These are phyloP conservation scores for Crotalus horridus DNA, from an alignment of 2,113 vertebrate genomes.

Conservation along the genomic window DNA sequence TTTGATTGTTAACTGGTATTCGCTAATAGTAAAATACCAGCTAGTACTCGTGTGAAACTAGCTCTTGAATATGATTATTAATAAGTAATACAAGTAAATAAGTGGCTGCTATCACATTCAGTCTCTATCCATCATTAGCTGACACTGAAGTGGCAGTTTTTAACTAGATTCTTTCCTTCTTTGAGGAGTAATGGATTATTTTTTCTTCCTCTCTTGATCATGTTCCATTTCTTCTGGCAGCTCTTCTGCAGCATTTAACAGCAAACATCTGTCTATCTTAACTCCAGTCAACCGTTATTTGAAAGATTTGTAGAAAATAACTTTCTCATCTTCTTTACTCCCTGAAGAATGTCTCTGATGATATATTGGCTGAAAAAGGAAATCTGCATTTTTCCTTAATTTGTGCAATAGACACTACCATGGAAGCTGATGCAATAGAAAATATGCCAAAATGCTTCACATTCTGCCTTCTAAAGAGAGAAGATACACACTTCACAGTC, in stretches of 20 bases:
- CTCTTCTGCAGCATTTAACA: conserved; percentile 23
- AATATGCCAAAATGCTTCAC: not conserved
- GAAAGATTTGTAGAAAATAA: conserved; percentile 15
- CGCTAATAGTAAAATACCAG: not conserved
- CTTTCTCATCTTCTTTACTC: conserved; percentile 2
- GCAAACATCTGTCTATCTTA: conserved; percentile 25
- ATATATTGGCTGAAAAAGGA: conserved; percentile 23
- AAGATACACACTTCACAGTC: not conserved
- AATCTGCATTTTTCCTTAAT: conserved; percentile 22
- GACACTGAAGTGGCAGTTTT: conserved; percentile 45
- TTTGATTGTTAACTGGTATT: not conserved
- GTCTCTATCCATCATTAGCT: conserved; percentile 31
- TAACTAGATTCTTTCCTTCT: conserved; percentile 17
- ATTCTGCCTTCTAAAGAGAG: not conserved
- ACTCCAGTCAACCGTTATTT: conserved; percentile 17
- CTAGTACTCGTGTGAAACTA: not conserved
- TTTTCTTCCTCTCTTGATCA: not conserved
- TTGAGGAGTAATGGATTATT: conserved; percentile 17
- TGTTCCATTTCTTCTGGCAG: conserved; percentile 33
- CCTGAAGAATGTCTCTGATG: conserved; percentile 33
- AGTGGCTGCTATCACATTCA: conserved; percentile 21
- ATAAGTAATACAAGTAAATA: conserved; percentile 34
- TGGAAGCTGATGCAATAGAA: not conserved
- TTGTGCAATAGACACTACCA: not conserved
- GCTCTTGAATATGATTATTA: not conserved